Percentiles rank a stretch among this genome's conserved stretches.
These are phyloP conservation scores for Aquatica leii DNA, from an alignment of 2,888 invertebrate genomes.

Conservation along the genomic window DNA sequence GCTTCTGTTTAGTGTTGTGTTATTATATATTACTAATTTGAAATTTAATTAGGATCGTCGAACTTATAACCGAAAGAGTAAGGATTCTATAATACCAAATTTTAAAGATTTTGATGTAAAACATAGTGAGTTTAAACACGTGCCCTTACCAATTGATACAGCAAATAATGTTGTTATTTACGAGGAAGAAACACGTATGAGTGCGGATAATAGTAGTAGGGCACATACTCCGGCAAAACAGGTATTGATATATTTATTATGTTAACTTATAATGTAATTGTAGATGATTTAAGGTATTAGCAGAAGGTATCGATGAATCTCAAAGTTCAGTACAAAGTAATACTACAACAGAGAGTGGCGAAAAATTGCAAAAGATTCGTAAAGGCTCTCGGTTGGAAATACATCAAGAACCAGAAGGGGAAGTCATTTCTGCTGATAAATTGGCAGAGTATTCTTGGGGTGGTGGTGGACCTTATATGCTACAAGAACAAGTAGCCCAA, in stretches of 20 bases:
- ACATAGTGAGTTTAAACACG: conserved; percentile 30
- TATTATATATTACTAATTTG: conserved; percentile 11
- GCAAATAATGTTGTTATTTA: conserved; percentile 64
- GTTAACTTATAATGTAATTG: not conserved
- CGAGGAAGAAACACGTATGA: conserved; percentile 80
- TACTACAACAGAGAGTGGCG: conserved; percentile 72
- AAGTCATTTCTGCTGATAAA: conserved; percentile 76
- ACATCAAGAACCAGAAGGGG: conserved; percentile 54
- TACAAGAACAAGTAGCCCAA: conserved; percentile 95
- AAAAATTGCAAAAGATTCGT: conserved; percentile 49
- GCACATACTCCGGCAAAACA: conserved; percentile 60
- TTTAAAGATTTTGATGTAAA: conserved; percentile 23
- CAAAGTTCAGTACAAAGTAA: conserved; percentile 85
- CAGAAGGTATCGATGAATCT: conserved; percentile 70
- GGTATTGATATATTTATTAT: conserved; percentile 39
- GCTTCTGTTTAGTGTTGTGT: conserved; percentile 11
- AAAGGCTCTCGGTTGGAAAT: conserved; percentile 53
- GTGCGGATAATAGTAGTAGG: conserved; percentile 66
- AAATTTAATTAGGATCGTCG: conserved; percentile 19
- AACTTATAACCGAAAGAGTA: conserved; percentile 1
- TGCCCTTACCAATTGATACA: conserved; percentile 25
- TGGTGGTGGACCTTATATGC: conserved; percentile 85
- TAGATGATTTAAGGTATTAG: conserved; percentile 30
- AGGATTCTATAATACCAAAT: conserved; percentile 23
- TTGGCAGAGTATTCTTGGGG: conserved; percentile 95